Conservation (phyloP, 2,113 vertebrate species). For the Bolborhynchus lineola region DNA sequence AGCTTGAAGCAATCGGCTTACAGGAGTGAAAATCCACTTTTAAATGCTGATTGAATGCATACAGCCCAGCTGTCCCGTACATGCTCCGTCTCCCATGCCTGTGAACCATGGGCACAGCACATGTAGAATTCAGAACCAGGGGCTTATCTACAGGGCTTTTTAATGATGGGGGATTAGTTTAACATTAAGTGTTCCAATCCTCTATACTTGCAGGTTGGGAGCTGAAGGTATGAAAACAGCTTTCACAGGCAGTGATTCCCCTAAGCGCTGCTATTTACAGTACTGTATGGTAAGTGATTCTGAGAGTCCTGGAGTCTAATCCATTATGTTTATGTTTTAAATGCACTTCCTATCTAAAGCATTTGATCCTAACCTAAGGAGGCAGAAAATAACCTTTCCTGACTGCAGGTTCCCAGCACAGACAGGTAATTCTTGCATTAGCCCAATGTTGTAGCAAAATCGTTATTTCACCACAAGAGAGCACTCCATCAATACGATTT, state of each 20-base stretch:
- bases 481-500: slow-evolving; percentile 65
- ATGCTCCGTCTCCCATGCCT: slow-evolving; percentile 1
- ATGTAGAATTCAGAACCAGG: not conserved
- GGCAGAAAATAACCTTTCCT: slow-evolving; percentile 37
- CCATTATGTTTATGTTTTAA: slow-evolving; percentile 48
- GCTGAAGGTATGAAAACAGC: slow-evolving; percentile 41
- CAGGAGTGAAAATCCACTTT: slow-evolving; percentile 4
- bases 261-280: slow-evolving; percentile 51
- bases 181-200: slow-evolving; percentile 61
- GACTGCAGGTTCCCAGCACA: not conserved
- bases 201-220: slow-evolving; percentile 10
- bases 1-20: not conserved
- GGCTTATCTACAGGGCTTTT: slow-evolving; percentile 52
- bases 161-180: slow-evolving; percentile 60
- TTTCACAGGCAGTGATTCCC: slow-evolving; percentile 51
- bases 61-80: not conserved
- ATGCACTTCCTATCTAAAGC: slow-evolving; percentile 28
- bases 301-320: slow-evolving; percentile 38
- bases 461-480: slow-evolving; percentile 70
- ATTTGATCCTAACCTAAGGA: slow-evolving; percentile 37
- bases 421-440: slow-evolving; percentile 22
- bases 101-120: not conserved
- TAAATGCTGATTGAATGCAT: slow-evolving; percentile 6
- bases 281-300: slow-evolving; percentile 21
- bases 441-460: not conserved